Percentiles rank a stretch among this genome's conserved stretches.
These are phyloP conservation scores for Drosophila monieri DNA, from an alignment of 2,888 invertebrate species.

Conservation along the genomic window DNA sequence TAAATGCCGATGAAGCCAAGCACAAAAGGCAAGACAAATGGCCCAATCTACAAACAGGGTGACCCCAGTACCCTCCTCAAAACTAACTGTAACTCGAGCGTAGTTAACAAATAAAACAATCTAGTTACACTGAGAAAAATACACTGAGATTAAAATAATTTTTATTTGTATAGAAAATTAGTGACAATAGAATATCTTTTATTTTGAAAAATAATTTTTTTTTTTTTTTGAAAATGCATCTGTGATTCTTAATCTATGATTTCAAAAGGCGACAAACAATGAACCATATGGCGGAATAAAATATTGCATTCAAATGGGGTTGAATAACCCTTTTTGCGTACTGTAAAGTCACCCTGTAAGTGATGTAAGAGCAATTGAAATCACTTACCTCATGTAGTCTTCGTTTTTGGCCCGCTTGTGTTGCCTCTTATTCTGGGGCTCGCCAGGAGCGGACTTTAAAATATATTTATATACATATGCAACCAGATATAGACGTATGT, in stretches of 20 bases:
- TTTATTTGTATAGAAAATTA: no score
- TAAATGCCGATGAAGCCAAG: conserved; percentile 51
- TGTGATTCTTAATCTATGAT: not conserved
- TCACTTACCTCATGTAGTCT: conserved; percentile 40
- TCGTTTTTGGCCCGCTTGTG: conserved; percentile 25
- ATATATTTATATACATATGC: conserved; percentile 32
- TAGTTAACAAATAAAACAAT: not conserved
- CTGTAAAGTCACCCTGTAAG: conserved; percentile 32
- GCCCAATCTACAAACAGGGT: conserved; percentile 33
- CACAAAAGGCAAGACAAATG: conserved; percentile 43
- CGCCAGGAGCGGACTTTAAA: conserved; percentile 45
- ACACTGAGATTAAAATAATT: not conserved
- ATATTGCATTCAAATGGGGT: conserved; percentile 13
- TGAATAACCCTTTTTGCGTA: conserved; percentile 2
- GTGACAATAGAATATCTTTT: no score
- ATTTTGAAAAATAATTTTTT: not conserved
- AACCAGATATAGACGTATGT: conserved; percentile 11
- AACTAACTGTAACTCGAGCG: conserved; percentile 37
- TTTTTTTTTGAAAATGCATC: conserved; percentile 5
- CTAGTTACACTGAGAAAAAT: conserved; percentile 3
- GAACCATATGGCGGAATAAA: conserved; percentile 20
- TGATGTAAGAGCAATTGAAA: conserved; percentile 28
- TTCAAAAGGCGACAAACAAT: not conserved
- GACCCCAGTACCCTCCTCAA: conserved; percentile 13
- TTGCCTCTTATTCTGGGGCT: conserved; percentile 20